Conservation (phyloP, 92 coral and sea anemone genomes). For the Bergia sp. region DNA sequence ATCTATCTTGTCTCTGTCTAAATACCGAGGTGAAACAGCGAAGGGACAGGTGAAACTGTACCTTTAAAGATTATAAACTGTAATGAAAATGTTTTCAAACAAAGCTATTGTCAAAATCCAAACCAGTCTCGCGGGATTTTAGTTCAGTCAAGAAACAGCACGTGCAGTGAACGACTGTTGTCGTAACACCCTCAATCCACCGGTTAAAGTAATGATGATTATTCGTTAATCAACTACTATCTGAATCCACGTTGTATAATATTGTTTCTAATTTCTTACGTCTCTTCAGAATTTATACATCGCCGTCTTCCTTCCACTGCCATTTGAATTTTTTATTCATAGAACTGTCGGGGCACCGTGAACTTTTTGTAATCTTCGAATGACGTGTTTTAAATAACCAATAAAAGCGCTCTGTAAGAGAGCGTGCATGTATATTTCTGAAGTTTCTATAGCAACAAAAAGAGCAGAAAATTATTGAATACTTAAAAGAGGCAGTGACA, state of each 20-base stretch:
- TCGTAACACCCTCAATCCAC: constrained; percentile 13
- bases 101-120: constrained; percentile 12
- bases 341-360: constrained; percentile 22
- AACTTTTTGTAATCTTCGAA: constrained; percentile 15
- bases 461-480: constrained; percentile 3
- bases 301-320: constrained; percentile 22
- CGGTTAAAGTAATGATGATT: constrained; percentile 24
- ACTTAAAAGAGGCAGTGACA: constrained; percentile 16
- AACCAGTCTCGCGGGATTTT: constrained; percentile 16
- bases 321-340: constrained; percentile 10
- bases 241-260: constrained; percentile 35
- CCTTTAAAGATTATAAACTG: constrained; percentile 7
- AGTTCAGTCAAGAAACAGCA: constrained; percentile 32
- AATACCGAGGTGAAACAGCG: constrained; percentile 11
- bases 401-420: constrained; percentile 18
- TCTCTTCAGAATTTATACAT: constrained; percentile 15
- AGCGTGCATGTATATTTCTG: constrained; percentile 18
- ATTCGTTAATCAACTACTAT: constrained; percentile 28
- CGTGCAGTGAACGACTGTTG: constrained; percentile 18
- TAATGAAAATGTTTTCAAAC: constrained; percentile 22
- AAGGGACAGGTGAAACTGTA: constrained; percentile 24
- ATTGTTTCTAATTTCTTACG: constrained; percentile 15
- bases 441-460: constrained; percentile 15
- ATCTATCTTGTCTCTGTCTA: constrained; percentile 17
- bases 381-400: constrained; percentile 16